phyloP scores from a whole-genome alignment of 2,888 invertebrate species.

The Amiota minor region DNA sequence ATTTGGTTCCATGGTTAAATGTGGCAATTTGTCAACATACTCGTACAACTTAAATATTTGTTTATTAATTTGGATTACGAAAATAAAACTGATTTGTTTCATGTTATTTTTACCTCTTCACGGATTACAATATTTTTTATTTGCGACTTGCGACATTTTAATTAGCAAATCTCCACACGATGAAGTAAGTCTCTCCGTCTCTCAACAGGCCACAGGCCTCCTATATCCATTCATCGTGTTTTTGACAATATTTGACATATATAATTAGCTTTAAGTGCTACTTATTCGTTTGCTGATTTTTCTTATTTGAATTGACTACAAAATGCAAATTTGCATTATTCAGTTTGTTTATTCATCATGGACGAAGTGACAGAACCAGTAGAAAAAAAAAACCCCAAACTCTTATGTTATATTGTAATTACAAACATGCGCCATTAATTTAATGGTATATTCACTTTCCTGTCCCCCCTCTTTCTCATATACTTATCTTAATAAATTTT shows the following conservation, averaged over 20 bases:
- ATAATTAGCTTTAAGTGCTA: neutral
- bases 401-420: neutral
- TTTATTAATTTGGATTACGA: constrained; percentile 16
- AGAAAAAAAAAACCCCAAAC: too few species aligned
- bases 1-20: too few species aligned
- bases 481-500: too few species aligned
- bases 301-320: constrained; percentile 2
- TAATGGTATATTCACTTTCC: neutral
- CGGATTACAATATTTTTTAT: neutral
- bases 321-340: constrained; percentile 12
- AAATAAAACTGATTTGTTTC: neutral
- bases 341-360: constrained; percentile 11
- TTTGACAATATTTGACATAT: neutral
- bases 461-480: too few species aligned
- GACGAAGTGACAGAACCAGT: too few species aligned
- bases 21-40: neutral
- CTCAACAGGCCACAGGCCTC: neutral
- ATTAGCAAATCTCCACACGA: neutral
- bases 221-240: neutral
- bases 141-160: constrained; percentile 25
- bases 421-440: constrained; percentile 9
- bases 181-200: too few species aligned
- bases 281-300: constrained; percentile 2
- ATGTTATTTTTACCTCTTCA: too few species aligned
- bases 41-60: constrained; percentile 14